Evolutionary conservation across 2,888 invertebrate species (phyloP).

Genomic region (Zhengitettix transpicula): DNA sequence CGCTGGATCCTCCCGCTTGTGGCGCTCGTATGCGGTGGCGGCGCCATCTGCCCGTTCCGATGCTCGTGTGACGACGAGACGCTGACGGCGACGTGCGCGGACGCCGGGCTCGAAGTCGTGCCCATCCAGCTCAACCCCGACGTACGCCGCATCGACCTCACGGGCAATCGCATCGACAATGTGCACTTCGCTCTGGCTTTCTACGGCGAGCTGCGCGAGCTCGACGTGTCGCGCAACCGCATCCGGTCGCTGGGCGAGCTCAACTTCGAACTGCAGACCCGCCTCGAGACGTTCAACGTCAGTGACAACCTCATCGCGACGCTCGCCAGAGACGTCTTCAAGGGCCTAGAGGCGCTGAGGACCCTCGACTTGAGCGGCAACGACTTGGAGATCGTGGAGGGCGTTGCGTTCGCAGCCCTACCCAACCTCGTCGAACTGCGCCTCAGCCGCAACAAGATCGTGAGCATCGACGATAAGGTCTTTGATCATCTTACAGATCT

Average conservation of each 20-base stretch:
- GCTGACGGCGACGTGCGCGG: slow-evolving; percentile 57
- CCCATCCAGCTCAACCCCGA: slow-evolving; percentile 83
- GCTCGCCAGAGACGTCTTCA: slow-evolving; percentile 57
- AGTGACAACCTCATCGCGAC: slow-evolving; percentile 55
- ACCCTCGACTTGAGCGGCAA: slow-evolving; percentile 62
- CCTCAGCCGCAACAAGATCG: slow-evolving; percentile 57
- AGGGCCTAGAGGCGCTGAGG: slow-evolving; percentile 48
- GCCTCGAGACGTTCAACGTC: slow-evolving; percentile 56
- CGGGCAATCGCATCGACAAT: slow-evolving; percentile 65
- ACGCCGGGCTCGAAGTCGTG: slow-evolving; percentile 64
- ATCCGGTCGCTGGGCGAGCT: slow-evolving; percentile 63
- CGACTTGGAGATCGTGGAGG: slow-evolving; percentile 39
- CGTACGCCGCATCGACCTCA: slow-evolving; percentile 63
- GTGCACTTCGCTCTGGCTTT: slow-evolving; percentile 63
- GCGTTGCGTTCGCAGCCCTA: slow-evolving; percentile 60
- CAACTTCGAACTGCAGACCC: slow-evolving; percentile 63
- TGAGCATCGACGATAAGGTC: slow-evolving; percentile 51
- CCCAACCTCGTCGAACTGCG: slow-evolving; percentile 54
- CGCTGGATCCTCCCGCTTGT: slow-evolving; percentile 14
- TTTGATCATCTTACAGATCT: slow-evolving; percentile 53
- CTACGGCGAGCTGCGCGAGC: slow-evolving; percentile 59
- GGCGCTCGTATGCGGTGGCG: slow-evolving; percentile 26
- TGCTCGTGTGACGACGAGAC: slow-evolving; percentile 68
- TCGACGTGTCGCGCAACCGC: slow-evolving; percentile 70
- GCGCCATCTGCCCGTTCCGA: slow-evolving; percentile 58